These are phyloP conservation scores for Stenurella melanura DNA, from an alignment of 2,888 invertebrate species.

Conservation along the genomic window DNA sequence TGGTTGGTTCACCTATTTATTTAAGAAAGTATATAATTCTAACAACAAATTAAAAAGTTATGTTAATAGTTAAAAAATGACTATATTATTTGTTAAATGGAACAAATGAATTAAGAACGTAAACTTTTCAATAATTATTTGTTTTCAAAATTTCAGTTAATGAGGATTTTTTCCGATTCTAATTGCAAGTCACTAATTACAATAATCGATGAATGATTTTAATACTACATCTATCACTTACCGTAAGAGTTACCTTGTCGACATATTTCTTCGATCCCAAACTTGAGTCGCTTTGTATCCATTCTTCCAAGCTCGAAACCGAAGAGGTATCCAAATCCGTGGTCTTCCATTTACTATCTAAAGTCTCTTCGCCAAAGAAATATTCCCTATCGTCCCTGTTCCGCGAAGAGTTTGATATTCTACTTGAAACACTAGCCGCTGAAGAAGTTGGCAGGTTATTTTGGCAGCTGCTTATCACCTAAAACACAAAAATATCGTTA, in stretches of 20 bases:
- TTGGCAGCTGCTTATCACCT: conserved; percentile 82
- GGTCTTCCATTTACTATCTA: conserved; percentile 68
- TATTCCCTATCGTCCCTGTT: conserved; percentile 68
- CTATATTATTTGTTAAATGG: too few relatives aligned
- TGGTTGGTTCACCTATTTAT: too few relatives aligned
- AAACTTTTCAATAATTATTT: too few relatives aligned
- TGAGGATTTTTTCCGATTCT: too few relatives aligned
- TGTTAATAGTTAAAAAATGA: too few relatives aligned
- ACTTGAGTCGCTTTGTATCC: conserved; percentile 69
- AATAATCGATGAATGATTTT: too few relatives aligned
- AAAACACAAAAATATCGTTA: conserved; percentile 35
- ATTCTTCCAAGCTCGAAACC: conserved; percentile 71
- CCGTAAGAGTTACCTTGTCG: conserved; percentile 69
- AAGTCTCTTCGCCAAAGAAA: conserved; percentile 69
- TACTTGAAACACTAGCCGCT: conserved; percentile 66
- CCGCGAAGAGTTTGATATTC: conserved; percentile 64
- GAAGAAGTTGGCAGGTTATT: conserved; percentile 73
- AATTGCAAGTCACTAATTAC: too few relatives aligned
- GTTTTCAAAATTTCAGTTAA: too few relatives aligned
- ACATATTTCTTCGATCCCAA: conserved; percentile 69
- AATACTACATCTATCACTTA: too few relatives aligned
- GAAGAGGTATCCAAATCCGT: conserved; percentile 68
- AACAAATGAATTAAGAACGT: too few relatives aligned
- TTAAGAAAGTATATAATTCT: too few relatives aligned
- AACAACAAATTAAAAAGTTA: too few relatives aligned